Evolutionary conservation across 2,113 vertebrate genomes (phyloP).

Genomic region (Mionectes macconnelli): DNA sequence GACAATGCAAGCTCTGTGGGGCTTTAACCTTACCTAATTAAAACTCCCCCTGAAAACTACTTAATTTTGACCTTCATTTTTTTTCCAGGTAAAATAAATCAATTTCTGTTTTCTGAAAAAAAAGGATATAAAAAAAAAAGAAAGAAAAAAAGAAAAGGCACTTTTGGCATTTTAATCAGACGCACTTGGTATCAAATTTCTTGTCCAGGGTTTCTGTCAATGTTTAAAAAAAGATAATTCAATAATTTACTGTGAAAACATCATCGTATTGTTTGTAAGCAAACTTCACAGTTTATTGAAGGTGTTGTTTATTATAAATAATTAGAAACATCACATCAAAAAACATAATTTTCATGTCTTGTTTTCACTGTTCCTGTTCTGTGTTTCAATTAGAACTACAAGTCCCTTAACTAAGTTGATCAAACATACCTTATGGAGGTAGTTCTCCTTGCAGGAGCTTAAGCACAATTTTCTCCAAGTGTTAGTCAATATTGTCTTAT

Average conservation of each 20-base stretch:
- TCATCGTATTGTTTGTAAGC: background rate
- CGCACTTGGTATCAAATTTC: background rate
- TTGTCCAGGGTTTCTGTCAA: background rate
- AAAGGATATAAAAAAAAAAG: background rate
- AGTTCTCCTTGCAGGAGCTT: background rate
- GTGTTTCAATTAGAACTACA: background rate
- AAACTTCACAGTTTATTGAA: background rate
- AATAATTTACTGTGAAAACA: background rate
- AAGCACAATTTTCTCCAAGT: background rate
- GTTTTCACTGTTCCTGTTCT: background rate
- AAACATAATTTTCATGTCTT: background rate
- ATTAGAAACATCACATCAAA: background rate
- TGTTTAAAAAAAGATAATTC: background rate
- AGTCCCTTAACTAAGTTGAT: background rate
- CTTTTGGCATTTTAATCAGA: background rate
- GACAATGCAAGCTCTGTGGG: slow-evolving; percentile 36
- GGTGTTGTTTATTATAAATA: background rate
- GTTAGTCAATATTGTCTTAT: background rate
- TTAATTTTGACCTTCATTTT: slow-evolving; percentile 37
- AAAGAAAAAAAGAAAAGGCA: background rate
- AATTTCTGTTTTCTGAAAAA: slow-evolving; percentile 19
- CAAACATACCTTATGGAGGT: background rate
- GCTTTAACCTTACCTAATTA: slow-evolving; percentile 58
- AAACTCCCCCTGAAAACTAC: background rate
- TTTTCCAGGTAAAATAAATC: background rate